These are phyloP conservation scores for Oryzias woworae DNA, from an alignment of 2,113 vertebrate genomes.

Conservation along the genomic window DNA sequence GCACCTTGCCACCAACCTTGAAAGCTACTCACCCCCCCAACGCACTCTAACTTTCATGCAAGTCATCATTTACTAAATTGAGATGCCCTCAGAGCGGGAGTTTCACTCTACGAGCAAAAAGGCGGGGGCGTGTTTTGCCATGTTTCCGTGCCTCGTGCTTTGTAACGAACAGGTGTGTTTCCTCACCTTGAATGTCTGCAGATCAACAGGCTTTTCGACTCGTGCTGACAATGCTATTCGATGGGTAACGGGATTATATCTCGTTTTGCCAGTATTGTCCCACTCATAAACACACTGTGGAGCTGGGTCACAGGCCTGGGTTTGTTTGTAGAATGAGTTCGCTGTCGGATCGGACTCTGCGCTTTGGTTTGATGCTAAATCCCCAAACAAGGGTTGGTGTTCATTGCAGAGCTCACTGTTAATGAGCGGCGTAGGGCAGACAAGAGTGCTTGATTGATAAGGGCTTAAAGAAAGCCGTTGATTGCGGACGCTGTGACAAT, in stretches of 20 bases:
- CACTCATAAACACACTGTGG: background rate
- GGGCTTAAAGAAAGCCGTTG: slow-evolving; percentile 60
- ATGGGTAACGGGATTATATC: slow-evolving; percentile 15
- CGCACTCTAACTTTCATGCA: slow-evolving; percentile 14
- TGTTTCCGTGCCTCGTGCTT: background rate
- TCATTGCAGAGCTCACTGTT: slow-evolving; percentile 64
- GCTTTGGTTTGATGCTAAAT: slow-evolving; percentile 61
- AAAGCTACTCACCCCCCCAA: slow-evolving; percentile 17
- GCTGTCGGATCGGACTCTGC: slow-evolving; percentile 47
- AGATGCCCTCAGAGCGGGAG: slow-evolving; percentile 16
- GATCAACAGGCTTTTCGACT: slow-evolving; percentile 18
- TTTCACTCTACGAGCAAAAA: background rate
- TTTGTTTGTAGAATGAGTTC: slow-evolving; percentile 64
- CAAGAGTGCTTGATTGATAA: slow-evolving; percentile 66
- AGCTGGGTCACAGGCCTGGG: slow-evolving; percentile 19
- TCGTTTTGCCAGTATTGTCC: slow-evolving; percentile 3
- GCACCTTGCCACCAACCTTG: slow-evolving; percentile 54
- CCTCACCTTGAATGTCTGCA: slow-evolving; percentile 27
- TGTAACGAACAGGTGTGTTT: slow-evolving; percentile 41
- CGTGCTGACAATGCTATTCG: slow-evolving; percentile 20
- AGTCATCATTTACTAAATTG: slow-evolving; percentile 27
- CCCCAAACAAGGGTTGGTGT: slow-evolving; percentile 65
- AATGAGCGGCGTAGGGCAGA: slow-evolving; percentile 62
- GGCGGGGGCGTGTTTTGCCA: background rate
- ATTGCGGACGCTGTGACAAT: slow-evolving; percentile 63